Conservation (phyloP, 2,113 vertebrate genomes). For the Actenoides lindsayi region DNA sequence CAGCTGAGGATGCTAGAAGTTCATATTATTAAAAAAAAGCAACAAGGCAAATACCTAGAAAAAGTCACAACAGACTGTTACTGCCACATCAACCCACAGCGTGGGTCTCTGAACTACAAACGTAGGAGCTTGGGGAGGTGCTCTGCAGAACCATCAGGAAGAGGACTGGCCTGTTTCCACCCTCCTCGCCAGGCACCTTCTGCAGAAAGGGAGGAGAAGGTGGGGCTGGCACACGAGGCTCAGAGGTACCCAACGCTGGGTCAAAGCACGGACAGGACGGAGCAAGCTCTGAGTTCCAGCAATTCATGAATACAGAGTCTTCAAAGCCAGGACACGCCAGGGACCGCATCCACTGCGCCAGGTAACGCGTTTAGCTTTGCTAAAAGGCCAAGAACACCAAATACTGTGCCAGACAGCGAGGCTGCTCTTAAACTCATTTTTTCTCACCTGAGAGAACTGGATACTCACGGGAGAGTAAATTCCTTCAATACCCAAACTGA, state of each 20-base stretch:
- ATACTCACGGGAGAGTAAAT: background rate
- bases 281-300: background rate
- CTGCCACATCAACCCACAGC: background rate
- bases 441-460: background rate
- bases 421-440: background rate
- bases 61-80: background rate
- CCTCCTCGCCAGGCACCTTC: background rate
- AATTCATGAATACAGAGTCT: background rate
- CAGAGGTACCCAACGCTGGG: background rate
- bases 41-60: background rate
- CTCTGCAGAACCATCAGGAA: background rate
- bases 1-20: background rate
- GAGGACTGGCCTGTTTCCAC: background rate
- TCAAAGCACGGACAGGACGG: background rate
- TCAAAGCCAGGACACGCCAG: background rate
- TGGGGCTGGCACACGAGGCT: background rate
- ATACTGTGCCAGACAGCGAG: background rate
- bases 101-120: accelerated
- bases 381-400: background rate
- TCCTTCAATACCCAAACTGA: background rate
- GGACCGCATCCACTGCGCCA: background rate
- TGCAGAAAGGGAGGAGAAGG: background rate
- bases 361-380: background rate
- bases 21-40: background rate
- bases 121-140: background rate